Conservation (phyloP, 2,888 invertebrate genomes). For the Pollenia griseotomentosa region DNA sequence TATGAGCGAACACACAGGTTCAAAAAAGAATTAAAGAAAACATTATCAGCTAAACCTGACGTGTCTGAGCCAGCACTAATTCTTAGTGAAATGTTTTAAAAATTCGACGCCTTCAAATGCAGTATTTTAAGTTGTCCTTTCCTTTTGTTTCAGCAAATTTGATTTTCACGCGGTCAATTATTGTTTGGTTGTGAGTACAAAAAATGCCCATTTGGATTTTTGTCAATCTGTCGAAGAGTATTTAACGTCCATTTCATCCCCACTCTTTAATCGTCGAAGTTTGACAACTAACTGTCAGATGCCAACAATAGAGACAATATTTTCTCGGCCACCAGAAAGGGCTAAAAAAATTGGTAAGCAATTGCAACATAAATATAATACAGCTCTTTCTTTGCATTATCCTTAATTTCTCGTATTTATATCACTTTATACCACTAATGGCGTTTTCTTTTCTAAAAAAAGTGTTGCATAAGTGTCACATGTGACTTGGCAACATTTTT, state of each 20-base stretch:
- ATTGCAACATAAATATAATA: conserved; percentile 37
- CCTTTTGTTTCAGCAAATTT: conserved; percentile 78
- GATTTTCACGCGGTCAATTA: conserved; percentile 84
- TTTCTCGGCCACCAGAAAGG: conserved; percentile 80
- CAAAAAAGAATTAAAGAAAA: no score
- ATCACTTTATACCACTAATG: no score
- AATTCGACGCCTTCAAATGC: no score
- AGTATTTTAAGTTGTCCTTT: neutral
- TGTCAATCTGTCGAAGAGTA: conserved; percentile 78
- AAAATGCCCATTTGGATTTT: conserved; percentile 77
- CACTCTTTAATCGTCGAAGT: conserved; percentile 48
- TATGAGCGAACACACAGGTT: no score
- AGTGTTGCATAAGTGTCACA: no score
- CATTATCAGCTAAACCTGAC: no score
- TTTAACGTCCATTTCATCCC: conserved; percentile 71
- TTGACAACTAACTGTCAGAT: conserved; percentile 73
- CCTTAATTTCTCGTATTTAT: no score
- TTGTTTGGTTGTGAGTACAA: conserved; percentile 81
- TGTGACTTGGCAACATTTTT: no score
- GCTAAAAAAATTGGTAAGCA: conserved; percentile 79
- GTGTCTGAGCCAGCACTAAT: no score
- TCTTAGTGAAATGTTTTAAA: no score
- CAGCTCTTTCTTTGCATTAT: no score
- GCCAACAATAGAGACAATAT: conserved; percentile 79
- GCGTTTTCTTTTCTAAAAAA: neutral